These are phyloP conservation scores for Busseola fusca DNA, from an alignment of 2,888 invertebrate species.

Conservation along the genomic window DNA sequence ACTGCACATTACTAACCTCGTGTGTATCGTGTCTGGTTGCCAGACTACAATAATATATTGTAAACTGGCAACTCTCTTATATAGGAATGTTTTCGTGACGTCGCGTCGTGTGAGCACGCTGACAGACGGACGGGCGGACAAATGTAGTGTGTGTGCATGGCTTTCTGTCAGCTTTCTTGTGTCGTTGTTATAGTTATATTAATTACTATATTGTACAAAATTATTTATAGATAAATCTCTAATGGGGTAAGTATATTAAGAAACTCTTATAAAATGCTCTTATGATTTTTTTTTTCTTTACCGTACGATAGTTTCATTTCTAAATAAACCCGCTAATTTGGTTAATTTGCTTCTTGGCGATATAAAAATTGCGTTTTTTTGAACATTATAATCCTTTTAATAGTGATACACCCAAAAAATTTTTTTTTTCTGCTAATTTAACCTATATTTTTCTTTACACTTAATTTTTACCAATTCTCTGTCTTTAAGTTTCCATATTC, in stretches of 20 bases:
- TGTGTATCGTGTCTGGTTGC: conserved; percentile 47
- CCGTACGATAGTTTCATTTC: neutral
- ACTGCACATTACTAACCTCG: conserved; percentile 59
- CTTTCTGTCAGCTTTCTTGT: conserved; percentile 54
- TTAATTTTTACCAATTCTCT: neutral
- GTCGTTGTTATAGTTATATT: conserved; percentile 36
- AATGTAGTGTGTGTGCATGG: conserved; percentile 52
- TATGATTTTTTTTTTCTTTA: neutral
- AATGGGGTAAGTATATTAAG: conserved; percentile 45
- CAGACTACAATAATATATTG: conserved; percentile 35
- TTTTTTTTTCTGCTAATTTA: neutral
- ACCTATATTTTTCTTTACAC: neutral
- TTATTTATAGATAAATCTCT: conserved; percentile 2
- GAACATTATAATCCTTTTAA: neutral
- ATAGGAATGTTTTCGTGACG: conserved; percentile 51
- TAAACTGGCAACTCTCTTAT: conserved; percentile 41
- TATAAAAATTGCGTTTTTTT: neutral
- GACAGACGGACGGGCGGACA: conserved; percentile 40
- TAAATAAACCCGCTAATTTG: neutral
- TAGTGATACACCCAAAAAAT: neutral
- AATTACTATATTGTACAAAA: conserved; percentile 34
- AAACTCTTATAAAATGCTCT: neutral
- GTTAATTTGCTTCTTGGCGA: conserved; percentile 22
- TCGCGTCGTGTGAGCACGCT: conserved; percentile 48
- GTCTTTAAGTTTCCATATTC: conserved; percentile 9